Conservation (phyloP, 2,797 vertebrate species). For the Anas bahamensis region DNA sequence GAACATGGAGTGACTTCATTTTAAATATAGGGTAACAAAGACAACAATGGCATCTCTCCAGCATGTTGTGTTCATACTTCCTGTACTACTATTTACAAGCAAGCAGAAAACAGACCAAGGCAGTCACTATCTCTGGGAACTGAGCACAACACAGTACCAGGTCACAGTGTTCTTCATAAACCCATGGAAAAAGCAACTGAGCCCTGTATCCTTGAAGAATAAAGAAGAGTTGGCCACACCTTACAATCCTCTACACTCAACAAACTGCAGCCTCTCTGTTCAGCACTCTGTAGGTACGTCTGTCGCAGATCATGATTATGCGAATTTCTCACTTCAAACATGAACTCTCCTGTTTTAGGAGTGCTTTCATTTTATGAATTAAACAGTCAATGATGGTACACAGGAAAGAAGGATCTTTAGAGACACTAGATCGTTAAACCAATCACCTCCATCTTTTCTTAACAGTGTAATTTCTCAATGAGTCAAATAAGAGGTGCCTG, state of each 20-base stretch:
- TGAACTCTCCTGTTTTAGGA: neutral
- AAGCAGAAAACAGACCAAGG: neutral
- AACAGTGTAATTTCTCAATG: neutral
- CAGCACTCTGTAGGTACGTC: neutral
- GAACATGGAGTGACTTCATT: neutral
- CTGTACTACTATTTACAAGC: neutral
- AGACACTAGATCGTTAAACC: neutral
- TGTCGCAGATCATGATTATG: neutral
- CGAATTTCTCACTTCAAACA: neutral
- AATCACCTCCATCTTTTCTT: neutral
- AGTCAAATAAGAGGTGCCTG: conserved; percentile 19
- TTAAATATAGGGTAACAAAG: neutral
- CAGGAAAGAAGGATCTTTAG: neutral
- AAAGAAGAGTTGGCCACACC: neutral
- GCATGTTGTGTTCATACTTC: neutral
- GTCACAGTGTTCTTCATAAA: neutral
- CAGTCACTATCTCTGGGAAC: neutral
- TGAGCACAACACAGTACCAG: neutral
- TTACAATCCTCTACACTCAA: neutral
- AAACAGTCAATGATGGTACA: neutral
- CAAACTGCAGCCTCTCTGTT: neutral
- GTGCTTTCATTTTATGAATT: neutral
- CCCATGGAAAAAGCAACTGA: neutral
- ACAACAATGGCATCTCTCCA: neutral
- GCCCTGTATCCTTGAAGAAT: neutral